Base-by-base conservation (phyloP, 2,888 invertebrate genomes). In the Scaptomyza parva region DNA sequence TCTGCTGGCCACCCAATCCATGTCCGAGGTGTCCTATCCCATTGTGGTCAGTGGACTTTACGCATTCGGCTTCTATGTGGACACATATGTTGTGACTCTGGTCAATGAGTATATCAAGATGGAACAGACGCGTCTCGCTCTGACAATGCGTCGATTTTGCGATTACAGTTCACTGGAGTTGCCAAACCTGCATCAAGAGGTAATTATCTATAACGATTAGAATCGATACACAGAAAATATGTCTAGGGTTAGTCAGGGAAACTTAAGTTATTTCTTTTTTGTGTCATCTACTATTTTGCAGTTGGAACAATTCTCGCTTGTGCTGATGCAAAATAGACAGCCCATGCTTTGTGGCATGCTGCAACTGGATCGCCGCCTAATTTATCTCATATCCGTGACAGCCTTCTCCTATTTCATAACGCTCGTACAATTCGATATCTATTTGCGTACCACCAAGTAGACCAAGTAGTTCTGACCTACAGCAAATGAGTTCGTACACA, bases 321-420 rank as follows among this genome's bases (percentile, higher is more conserved):
- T 67, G 20, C 51, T 89, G 11, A 54, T 78, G 26, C 65, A 61
- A 18, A 60, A 59, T 33, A 76, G 75, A 0, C 73, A 61, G 9
- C 79, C 80, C 4, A 75, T 73, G 74, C 67, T 86, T 17, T 89
- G 90, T 41, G 90, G 89, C 8, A 61, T 89, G 33, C 65, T 89
- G 44, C 68, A 78, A 45, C 50, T 89, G 54, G 84, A 89, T 58
- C 79, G 83, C 0, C 75, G 80, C 4, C 70, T 89, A 51, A 75
- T 88, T 12, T 89, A 75, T 53, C 47, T 88, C 3, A 88, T 86
- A 17, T 80, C 88, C 5, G 83, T 80, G 17, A 80, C 88, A 4
- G 89, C 75, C 14, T 84, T 89, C 30, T 78, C 85, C 24, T 88
- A 89, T 35, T 89, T 89, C 53, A 88, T 89, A 37, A 89, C 89